These are phyloP conservation scores for Nylanderia fulva DNA, from an alignment of 1,140 invertebrate species.

Conservation along the genomic window DNA sequence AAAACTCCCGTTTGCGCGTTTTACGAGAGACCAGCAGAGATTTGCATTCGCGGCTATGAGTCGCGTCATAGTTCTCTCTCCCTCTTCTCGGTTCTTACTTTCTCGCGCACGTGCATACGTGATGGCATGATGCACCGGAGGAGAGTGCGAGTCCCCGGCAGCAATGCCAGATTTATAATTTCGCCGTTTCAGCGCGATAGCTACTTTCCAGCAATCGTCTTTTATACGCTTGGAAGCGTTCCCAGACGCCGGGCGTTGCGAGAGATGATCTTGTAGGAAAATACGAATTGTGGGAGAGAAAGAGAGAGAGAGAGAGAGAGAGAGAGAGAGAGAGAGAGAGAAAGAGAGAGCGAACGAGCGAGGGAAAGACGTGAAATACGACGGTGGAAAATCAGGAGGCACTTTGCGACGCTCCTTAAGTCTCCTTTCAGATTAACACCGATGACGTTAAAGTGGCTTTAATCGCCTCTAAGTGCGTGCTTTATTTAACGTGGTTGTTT, in stretches of 20 bases:
- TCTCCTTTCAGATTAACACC: conserved; percentile 48
- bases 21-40: not conserved
- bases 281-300: conserved; percentile 16
- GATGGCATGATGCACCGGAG: conserved; percentile 2
- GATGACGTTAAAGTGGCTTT: conserved; percentile 49
- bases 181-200: conserved; percentile 55
- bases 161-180: conserved; percentile 62
- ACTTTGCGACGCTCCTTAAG: conserved; percentile 32
- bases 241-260: conserved; percentile 29
- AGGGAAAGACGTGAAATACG: conserved; percentile 48
- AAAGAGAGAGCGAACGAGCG: not conserved
- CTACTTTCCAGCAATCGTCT: conserved; percentile 63
- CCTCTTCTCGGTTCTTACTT: no score
- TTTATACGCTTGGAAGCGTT: conserved; percentile 62
- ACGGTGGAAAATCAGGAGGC: conserved; percentile 38
- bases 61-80: not conserved
- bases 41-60: not conserved
- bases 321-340: not conserved
- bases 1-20: not conserved
- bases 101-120: not conserved
- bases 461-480: conserved; percentile 34
- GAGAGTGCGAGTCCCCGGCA: not conserved
- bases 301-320: not conserved
- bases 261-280: conserved; percentile 49
- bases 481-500: conserved; percentile 41